Conservation (phyloP, 2,888 invertebrate genomes). For the Cecidostiba fungosa region DNA sequence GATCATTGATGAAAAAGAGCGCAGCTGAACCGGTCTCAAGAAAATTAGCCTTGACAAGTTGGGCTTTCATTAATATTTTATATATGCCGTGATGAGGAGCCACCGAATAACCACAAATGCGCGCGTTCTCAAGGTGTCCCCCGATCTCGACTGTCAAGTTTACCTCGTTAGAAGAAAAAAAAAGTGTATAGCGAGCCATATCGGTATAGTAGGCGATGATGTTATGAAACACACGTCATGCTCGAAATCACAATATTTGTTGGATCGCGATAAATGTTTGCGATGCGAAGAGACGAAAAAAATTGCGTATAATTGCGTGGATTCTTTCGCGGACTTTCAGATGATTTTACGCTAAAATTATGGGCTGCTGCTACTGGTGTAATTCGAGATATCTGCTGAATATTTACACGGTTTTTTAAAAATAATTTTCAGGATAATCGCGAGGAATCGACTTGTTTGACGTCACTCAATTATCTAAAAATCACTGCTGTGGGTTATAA, state of each 20-base stretch:
- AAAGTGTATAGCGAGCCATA: neutral
- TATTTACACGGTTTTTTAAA: neutral
- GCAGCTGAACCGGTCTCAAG: constrained; percentile 15
- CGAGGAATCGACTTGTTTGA: neutral
- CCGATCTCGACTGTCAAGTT: neutral
- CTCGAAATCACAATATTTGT: constrained; percentile 50
- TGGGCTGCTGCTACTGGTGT: neutral
- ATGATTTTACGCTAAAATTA: neutral
- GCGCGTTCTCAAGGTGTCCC: constrained; percentile 1
- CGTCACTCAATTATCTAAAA: neutral
- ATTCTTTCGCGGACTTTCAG: neutral
- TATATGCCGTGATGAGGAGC: neutral
- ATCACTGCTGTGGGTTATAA: too few species aligned
- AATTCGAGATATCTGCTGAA: neutral
- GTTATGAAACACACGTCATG: constrained; percentile 48
- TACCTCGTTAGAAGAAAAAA: constrained; percentile 15
- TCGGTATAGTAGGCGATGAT: constrained; percentile 36
- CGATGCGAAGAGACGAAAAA: neutral
- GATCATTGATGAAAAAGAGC: constrained; percentile 22
- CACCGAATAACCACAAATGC: constrained; percentile 32
- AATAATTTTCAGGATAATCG: neutral
- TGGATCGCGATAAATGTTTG: neutral
- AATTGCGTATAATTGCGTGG: neutral
- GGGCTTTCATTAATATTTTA: constrained; percentile 22
- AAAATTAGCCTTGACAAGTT: constrained; percentile 35